Evolutionary conservation across 2,888 invertebrate genomes (phyloP), one percentile per base, ranked within the genome.

Genomic region (Terebella lapidaria): DNA sequence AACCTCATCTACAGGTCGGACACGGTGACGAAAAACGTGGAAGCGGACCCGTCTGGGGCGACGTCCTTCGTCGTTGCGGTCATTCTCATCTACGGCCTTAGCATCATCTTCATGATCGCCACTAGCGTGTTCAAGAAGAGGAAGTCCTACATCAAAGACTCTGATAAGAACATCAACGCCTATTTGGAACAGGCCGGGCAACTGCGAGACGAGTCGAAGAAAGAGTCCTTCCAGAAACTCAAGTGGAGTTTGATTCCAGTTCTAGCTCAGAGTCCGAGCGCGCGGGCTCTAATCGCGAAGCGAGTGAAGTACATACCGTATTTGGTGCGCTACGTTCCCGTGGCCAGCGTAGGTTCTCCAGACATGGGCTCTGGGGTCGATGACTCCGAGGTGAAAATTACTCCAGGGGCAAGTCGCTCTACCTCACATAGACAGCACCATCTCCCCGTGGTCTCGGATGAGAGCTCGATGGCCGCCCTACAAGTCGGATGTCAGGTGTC

Each of bases 101-200:
- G 54, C 27, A 59, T 62, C 20, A 55, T 62, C 20, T 60, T 54
- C 28, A 56, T 62, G n/a, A 62, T 62, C 20, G 62, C 54, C 10
- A 53, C 57, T 1, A 59, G 60, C 29, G 60, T 62, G 3, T 30
- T 58, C 4, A 10, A 54, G 24, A 58, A 54, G 25, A 35, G 28
- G 20, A 10, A 27, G 4, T 53, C 53, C 25, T 30, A 3, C 5
- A 3, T 35, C 26, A 10, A 56, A 10, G 45, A 30, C n/a, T 3
- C 22, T 3, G 54, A 42, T 3, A 10, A 26, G 18, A 20, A 30
- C 22, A 53, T 42, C n/a, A 27, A 54, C 20, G 30, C 29, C 20
- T 58, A 26, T 27, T n/a, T 58, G 15, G 15, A 30, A 26, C 22
- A 54, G 20, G 35, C 54, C 5, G 42, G 30, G 4, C 2, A 3